These are phyloP conservation scores for Eupithecia tripunctaria DNA, from an alignment of 2,888 invertebrate genomes.

Conservation along the genomic window DNA sequence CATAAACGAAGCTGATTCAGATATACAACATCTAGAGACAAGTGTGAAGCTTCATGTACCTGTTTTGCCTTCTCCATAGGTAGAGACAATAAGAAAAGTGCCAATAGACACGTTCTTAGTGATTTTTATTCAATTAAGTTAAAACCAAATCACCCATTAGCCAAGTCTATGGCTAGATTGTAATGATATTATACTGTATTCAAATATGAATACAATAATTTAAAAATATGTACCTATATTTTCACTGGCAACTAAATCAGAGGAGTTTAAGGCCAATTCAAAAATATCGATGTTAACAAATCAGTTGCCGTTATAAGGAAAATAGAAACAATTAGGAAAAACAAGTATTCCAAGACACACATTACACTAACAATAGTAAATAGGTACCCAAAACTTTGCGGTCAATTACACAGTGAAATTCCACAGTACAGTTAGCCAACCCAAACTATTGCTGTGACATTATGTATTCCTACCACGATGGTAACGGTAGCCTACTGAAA, in stretches of 20 bases:
- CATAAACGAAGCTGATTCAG: not conserved
- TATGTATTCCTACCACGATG: conserved; percentile 41
- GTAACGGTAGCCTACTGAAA: conserved; percentile 46
- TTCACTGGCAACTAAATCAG: not conserved
- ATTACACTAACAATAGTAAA: conserved; percentile 5
- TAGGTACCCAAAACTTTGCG: conserved; percentile 27
- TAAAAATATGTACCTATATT: too few species aligned
- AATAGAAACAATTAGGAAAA: not conserved
- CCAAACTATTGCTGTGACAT: conserved; percentile 43
- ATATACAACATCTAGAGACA: too few species aligned
- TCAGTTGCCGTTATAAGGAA: not conserved
- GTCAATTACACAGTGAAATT: conserved; percentile 44
- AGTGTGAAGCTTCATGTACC: not conserved
- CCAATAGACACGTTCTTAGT: too few species aligned
- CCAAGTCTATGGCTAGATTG: too few species aligned
- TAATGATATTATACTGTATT: too few species aligned
- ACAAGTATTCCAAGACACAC: not conserved
- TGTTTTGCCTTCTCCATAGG: too few species aligned
- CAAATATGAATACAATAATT: too few species aligned
- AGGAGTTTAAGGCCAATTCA: not conserved
- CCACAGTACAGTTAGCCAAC: conserved; percentile 45
- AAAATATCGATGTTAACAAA: not conserved
- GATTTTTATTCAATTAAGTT: too few species aligned
- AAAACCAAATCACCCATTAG: too few species aligned
- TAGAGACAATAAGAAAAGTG: too few species aligned